Evolutionary conservation across 1,140 invertebrate genomes (phyloP).

Genomic region (Drosophila nasuta): DNA sequence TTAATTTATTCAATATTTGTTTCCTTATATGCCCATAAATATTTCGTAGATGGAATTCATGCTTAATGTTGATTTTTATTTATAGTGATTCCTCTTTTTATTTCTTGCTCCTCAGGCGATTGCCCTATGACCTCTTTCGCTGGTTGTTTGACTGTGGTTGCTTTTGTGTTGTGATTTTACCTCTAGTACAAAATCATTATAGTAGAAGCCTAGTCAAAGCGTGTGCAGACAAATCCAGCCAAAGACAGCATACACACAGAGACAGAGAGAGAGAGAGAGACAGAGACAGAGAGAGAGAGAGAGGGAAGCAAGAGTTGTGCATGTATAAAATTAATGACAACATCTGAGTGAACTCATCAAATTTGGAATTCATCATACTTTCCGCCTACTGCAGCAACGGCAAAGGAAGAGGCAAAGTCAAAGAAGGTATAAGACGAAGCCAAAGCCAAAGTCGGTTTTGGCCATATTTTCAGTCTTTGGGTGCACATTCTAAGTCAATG

Average conservation of each 20-base stretch:
- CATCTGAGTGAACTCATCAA: slow-evolving; percentile 83
- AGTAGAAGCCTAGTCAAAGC: slow-evolving; percentile 34
- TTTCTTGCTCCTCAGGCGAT: slow-evolving; percentile 25
- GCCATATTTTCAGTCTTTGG: slow-evolving; percentile 41
- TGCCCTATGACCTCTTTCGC: slow-evolving; percentile 31
- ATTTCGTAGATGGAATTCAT: background rate
- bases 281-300: background rate
- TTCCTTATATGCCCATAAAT: background rate
- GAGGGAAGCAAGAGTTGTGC: background rate
- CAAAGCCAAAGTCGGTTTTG: slow-evolving; percentile 15
- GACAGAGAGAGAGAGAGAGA: background rate
- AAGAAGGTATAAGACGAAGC: slow-evolving; percentile 1
- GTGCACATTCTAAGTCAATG: slow-evolving; percentile 82
- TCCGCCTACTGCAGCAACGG: slow-evolving; percentile 72
- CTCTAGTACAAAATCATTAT: slow-evolving; percentile 30
- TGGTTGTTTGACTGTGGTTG: background rate
- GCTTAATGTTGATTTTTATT: background rate
- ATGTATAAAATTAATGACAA: slow-evolving; percentile 80
- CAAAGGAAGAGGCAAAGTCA: slow-evolving; percentile 8
- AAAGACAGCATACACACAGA: background rate
- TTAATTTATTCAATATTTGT: background rate
- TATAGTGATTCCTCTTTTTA: background rate
- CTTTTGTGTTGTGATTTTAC: slow-evolving; percentile 9
- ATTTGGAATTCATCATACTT: slow-evolving; percentile 82
- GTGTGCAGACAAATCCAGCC: background rate